phyloP scores from a whole-genome alignment of 2,888 invertebrate genomes.

The Andricus curvator region DNA sequence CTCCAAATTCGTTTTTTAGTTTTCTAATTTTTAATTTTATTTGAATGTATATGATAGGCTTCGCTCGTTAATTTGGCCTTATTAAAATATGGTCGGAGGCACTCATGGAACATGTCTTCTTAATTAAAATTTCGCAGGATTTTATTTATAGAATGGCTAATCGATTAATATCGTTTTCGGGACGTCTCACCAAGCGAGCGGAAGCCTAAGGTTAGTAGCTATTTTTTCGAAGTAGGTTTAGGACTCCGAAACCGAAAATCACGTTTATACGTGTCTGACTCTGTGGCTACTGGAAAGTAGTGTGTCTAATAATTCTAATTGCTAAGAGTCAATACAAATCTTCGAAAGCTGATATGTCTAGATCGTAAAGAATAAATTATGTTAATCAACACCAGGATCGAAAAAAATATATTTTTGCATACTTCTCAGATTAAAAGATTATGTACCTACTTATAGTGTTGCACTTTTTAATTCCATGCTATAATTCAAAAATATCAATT shows the following conservation, averaged over 20 bases:
- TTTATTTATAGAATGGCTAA: not conserved
- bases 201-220: not conserved
- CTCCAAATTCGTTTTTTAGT: no score
- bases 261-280: not conserved
- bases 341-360: not conserved
- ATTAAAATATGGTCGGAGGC: not conserved
- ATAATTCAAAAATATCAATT: no score
- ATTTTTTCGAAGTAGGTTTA: constrained; percentile 21
- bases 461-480: not conserved
- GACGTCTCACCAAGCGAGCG: not conserved
- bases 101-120: not conserved
- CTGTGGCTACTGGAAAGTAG: not conserved
- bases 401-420: not conserved
- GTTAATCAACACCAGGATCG: not conserved
- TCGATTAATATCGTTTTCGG: not conserved
- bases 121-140: constrained; percentile 4
- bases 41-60: no score
- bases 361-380: constrained; percentile 2
- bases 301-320: constrained; percentile 16
- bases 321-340: constrained; percentile 1
- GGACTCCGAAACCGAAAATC: not conserved
- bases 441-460: not conserved
- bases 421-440: not conserved
- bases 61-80: no score
- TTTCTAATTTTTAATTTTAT: no score